A percentile compares a stretch with the other conserved stretches of the same genome.
These are phyloP conservation scores for Clistopyga incitator DNA, from an alignment of 2,888 invertebrate species.

Conservation along the genomic window DNA sequence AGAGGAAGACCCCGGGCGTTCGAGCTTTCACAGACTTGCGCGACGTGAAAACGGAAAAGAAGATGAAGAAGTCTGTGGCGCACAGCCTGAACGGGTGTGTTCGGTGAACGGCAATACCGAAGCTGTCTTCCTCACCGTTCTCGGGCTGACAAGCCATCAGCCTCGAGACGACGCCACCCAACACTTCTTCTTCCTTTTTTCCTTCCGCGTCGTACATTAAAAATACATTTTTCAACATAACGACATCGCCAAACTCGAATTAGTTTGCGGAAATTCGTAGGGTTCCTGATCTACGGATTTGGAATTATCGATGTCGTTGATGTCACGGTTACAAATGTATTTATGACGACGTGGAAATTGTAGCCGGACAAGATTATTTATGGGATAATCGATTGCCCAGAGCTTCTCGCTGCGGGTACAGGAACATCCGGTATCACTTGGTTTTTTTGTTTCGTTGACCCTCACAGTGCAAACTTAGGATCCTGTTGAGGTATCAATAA, in stretches of 20 bases:
- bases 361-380: too few species aligned
- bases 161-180: constrained; percentile 54
- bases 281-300: too few species aligned
- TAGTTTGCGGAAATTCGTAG: background rate
- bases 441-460: too few species aligned
- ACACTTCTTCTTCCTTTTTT: constrained; percentile 34
- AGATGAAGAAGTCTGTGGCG: constrained; percentile 35
- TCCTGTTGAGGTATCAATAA: too few species aligned
- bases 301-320: background rate
- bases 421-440: too few species aligned
- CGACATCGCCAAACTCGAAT: constrained; percentile 6
- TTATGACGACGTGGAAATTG: too few species aligned
- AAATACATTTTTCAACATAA: constrained; percentile 53
- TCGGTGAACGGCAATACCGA: constrained; percentile 65
- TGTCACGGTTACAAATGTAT: too few species aligned
- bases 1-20: constrained; percentile 2
- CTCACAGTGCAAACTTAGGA: too few species aligned
- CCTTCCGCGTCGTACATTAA: constrained; percentile 51
- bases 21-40: constrained; percentile 15
- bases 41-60: constrained; percentile 35
- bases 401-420: too few species aligned
- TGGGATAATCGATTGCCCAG: too few species aligned
- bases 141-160: constrained; percentile 67
- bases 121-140: constrained; percentile 62
- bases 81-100: constrained; percentile 58